A percentile compares a stretch with the other conserved stretches of the same genome.
phyloP scores from a whole-genome alignment of 2,113 vertebrate species.

The Sterna hirundo region DNA sequence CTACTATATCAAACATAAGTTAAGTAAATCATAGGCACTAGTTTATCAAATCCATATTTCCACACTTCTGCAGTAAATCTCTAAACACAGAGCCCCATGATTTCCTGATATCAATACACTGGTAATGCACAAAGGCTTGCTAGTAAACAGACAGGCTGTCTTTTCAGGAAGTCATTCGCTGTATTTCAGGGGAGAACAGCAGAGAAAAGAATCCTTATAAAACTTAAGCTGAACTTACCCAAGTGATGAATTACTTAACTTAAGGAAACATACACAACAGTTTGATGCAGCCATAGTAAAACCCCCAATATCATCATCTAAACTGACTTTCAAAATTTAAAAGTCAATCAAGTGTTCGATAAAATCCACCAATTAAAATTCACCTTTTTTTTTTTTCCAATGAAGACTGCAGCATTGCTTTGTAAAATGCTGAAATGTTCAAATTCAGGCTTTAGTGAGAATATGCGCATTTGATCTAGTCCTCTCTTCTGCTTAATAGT shows the following conservation, averaged over 20 bases:
- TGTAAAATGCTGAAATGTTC: conserved; percentile 1
- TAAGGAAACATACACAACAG: conserved; percentile 53
- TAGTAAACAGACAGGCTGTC: conserved; percentile 71
- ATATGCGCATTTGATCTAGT: background rate
- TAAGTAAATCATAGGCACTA: conserved; percentile 98
- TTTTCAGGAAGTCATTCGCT: conserved; percentile 69
- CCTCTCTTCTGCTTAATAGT: background rate
- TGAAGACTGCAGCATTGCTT: conserved; percentile 61
- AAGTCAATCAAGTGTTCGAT: conserved; percentile 41
- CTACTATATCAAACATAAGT: conserved; percentile 83
- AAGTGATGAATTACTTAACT: conserved; percentile 60
- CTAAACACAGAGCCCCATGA: conserved; percentile 73
- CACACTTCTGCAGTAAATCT: conserved; percentile 75
- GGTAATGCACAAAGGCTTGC: conserved; percentile 71
- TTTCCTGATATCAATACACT: conserved; percentile 76
- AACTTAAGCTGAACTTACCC: conserved; percentile 68
- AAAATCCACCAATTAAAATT: conserved; percentile 54
- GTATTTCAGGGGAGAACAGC: conserved; percentile 65
- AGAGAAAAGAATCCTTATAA: conserved; percentile 61
- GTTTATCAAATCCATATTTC: conserved; percentile 79
- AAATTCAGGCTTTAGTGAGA: background rate
- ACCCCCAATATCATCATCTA: conserved; percentile 49
- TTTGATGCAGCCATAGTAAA: conserved; percentile 66
- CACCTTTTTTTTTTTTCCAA: background rate
- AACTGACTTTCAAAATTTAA: conserved; percentile 51